phyloP scores from a whole-genome alignment of 2,888 invertebrate species.

The Carterocephalus palaemon region DNA sequence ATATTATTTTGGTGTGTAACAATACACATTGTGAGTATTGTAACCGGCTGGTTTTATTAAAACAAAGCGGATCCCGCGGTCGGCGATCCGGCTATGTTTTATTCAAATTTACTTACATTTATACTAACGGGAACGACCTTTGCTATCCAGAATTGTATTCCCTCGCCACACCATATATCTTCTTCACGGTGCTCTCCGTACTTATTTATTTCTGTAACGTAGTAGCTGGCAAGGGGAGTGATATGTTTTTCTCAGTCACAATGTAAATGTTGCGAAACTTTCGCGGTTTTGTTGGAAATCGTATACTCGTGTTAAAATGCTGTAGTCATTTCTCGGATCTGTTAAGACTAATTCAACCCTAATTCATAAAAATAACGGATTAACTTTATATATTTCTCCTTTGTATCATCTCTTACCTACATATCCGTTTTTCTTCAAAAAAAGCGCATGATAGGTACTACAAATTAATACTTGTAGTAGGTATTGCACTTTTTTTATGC shows the following conservation, averaged over 20 bases:
- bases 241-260: constrained; percentile 30
- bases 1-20: no score
- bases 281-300: background rate
- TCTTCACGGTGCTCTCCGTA: constrained; percentile 58
- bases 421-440: no score
- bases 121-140: constrained; percentile 76
- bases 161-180: constrained; percentile 75
- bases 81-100: constrained; percentile 62
- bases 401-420: background rate
- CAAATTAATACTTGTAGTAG: no score
- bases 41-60: constrained; percentile 30
- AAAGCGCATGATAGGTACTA: no score
- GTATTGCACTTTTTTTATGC: no score
- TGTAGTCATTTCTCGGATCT: no score
- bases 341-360: no score
- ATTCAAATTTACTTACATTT: constrained; percentile 80
- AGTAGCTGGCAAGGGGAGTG: constrained; percentile 33
- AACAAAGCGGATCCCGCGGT: constrained; percentile 29
- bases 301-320: no score
- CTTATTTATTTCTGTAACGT: constrained; percentile 69
- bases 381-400: background rate
- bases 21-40: background rate
- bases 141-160: constrained; percentile 72
- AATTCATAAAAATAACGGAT: no score
- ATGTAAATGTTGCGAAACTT: constrained; percentile 27